Evolutionary conservation across 2,797 vertebrate genomes (phyloP), one percentile per base, ranked within the genome.

Genomic region (Psittacula echo): DNA sequence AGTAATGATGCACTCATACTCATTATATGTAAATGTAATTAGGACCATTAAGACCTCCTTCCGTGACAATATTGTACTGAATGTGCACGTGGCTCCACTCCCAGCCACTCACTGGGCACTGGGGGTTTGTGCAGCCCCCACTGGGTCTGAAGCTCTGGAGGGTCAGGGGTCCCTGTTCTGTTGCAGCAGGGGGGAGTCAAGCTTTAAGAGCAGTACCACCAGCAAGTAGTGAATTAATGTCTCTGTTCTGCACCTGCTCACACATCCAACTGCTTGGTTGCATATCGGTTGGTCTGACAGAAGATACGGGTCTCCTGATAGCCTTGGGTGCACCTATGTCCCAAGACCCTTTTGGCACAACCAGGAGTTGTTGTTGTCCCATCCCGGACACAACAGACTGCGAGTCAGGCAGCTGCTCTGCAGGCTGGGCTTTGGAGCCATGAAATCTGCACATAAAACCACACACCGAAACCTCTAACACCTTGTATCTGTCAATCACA

Each of bases 261-360:
- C 78, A 29, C 30, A 34, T 9, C 45, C 54, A 42, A 5, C 66
- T 42, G 45, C 45, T 19, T 5, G 32, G 19, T 22, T 14, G 24
- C 29, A 9, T 1, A 21, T 32, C 27, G 12, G 76, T 2, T 24
- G 76, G 45, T 30, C 37, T 34, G 37, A 42, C 20, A 30, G 45
- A 50, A 30, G 66, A 34, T 8, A 20, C 3, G 0, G 7, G 41
- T 39, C 51, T 22, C 11, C 66, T 0, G 0, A 12, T 37, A 10
- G 37, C 45, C 24, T 11, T 3, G 26, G 30, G 9, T 3, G 3
- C 7, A 21, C 39, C 41, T 30, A 39, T 26, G 39, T 30, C 32
- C 54, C 5, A 18, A 47, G 51, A 39, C 51, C 76, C n/a, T 37
- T 26, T 42, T 2, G 0, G 27, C 51, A 39, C 7, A 9, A 39